These are phyloP conservation scores for Venusia cambrica DNA, from an alignment of 2,888 invertebrate genomes.

Conservation along the genomic window DNA sequence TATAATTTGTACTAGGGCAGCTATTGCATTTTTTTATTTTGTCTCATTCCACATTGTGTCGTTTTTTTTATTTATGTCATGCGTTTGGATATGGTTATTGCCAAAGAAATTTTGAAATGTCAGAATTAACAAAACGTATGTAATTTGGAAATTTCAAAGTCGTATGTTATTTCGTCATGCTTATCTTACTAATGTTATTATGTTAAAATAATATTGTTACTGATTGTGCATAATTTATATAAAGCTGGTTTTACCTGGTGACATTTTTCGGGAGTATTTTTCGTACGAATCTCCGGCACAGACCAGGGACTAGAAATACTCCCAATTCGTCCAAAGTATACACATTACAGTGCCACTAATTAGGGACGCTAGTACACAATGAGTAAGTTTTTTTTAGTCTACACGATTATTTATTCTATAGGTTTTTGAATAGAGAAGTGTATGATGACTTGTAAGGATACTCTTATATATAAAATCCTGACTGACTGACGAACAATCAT, in stretches of 20 bases:
- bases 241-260: constrained; percentile 54
- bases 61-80: constrained; percentile 51
- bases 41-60: constrained; percentile 65
- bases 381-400: too few species aligned
- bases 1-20: constrained; percentile 67
- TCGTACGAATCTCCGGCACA: constrained; percentile 38
- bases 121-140: constrained; percentile 50
- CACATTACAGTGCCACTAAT: constrained; percentile 50
- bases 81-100: constrained; percentile 62
- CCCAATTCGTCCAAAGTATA: constrained; percentile 54
- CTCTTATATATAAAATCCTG: too few species aligned
- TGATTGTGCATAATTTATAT: constrained; percentile 71
- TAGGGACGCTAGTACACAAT: too few species aligned
- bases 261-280: constrained; percentile 70
- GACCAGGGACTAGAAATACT: constrained; percentile 65
- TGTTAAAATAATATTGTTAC: constrained; percentile 60
- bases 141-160: constrained; percentile 45
- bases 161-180: constrained; percentile 46
- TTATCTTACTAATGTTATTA: constrained; percentile 61
- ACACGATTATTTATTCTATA: too few species aligned
- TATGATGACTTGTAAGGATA: too few species aligned
- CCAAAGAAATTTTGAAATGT: constrained; percentile 70
- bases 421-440: too few species aligned
- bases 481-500: too few species aligned
- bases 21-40: constrained; percentile 66